phyloP scores from a whole-genome alignment of 2,113 vertebrate genomes.

The Elaphurus davidianus region DNA sequence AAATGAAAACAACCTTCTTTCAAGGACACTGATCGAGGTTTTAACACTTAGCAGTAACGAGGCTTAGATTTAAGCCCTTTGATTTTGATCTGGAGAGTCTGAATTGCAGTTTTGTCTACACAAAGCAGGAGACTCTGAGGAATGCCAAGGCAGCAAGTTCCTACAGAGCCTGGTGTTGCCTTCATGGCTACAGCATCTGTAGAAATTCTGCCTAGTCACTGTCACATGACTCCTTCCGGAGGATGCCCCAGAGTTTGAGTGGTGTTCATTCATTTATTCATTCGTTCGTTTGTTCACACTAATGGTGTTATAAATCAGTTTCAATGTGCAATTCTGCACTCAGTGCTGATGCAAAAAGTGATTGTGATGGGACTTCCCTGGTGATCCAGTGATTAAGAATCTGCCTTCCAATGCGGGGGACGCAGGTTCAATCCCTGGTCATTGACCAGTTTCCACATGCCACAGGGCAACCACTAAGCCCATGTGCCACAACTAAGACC shows the following conservation, averaged over 20 bases:
- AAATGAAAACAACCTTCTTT: neutral
- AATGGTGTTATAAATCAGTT: neutral
- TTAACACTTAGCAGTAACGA: neutral
- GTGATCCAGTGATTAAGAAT: neutral
- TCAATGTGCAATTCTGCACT: neutral
- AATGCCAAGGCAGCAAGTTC: neutral
- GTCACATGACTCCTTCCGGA: neutral
- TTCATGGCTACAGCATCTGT: rapidly evolving
- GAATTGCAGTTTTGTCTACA: neutral
- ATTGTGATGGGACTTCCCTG: neutral
- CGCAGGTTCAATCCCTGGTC: neutral
- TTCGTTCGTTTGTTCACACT: neutral
- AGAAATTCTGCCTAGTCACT: neutral
- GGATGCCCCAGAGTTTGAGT: neutral
- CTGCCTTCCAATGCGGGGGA: neutral
- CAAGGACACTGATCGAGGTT: neutral
- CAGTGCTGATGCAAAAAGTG: neutral
- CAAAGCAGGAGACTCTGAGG: neutral
- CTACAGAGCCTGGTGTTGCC: neutral
- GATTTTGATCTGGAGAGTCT: neutral
- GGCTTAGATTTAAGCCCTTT: neutral
- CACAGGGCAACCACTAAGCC: neutral
- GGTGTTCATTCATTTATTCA: neutral
- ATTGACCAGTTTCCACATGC: neutral
- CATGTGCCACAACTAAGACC: neutral